phyloP scores from a whole-genome alignment of 2,113 vertebrate genomes.

The Alethe castanea region DNA sequence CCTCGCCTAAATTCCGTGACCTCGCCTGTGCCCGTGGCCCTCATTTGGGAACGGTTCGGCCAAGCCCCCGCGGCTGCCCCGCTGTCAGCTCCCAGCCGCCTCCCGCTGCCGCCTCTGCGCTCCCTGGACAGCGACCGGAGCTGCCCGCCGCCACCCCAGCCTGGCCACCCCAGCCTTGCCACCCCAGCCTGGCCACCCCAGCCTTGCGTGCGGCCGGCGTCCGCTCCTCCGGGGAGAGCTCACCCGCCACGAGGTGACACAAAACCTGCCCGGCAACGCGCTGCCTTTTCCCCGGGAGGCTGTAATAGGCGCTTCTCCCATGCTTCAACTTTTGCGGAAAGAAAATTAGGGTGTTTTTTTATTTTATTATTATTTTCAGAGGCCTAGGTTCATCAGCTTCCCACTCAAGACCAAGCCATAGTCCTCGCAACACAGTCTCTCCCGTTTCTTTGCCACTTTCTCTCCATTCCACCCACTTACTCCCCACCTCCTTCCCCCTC shows the following conservation, averaged over 20 bases:
- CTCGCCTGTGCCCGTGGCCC: not conserved
- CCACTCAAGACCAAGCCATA: not conserved
- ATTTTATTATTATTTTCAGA: not conserved
- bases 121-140: not conserved
- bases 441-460: not conserved
- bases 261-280: not conserved
- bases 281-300: no score
- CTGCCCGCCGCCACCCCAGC: not conserved
- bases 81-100: not conserved
- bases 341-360: not conserved
- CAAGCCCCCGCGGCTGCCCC: not conserved
- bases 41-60: not conserved
- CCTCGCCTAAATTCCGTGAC: not conserved
- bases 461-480: not conserved
- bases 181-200: not conserved
- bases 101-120: not conserved
- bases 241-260: not conserved
- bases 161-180: not conserved
- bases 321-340: not conserved
- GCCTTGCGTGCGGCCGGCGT: not conserved
- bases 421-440: accelerated
- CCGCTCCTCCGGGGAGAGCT: not conserved
- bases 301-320: not conserved
- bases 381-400: not conserved
- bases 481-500: not conserved